Percentiles rank a stretch among this genome's conserved stretches.
phyloP scores from a whole-genome alignment of 2,113 vertebrate genomes.

The Ochotona princeps region DNA sequence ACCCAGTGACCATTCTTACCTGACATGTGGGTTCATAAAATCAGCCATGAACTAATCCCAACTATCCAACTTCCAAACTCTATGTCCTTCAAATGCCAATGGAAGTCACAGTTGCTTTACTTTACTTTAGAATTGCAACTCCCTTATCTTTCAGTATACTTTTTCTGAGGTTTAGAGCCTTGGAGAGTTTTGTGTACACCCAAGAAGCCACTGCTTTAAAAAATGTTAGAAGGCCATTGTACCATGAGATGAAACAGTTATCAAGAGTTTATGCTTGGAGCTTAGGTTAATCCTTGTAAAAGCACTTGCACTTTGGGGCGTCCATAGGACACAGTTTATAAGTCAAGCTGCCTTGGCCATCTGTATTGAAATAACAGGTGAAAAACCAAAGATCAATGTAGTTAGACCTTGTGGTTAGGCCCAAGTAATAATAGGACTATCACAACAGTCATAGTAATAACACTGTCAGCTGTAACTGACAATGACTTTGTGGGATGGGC shows the following conservation, averaged over 20 bases:
- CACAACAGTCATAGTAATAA: background rate
- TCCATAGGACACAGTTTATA: background rate
- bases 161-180: background rate
- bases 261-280: background rate
- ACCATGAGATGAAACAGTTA: background rate
- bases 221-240: background rate
- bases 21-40: background rate
- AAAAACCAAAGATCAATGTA: background rate
- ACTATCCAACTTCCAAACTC: background rate
- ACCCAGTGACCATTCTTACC: background rate
- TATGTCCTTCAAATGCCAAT: background rate
- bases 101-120: background rate
- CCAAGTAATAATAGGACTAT: too few species aligned
- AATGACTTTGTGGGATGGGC: background rate
- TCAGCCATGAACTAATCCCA: background rate
- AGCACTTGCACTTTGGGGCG: background rate
- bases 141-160: background rate
- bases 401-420: background rate
- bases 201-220: background rate
- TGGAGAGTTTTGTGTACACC: background rate
- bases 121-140: background rate
- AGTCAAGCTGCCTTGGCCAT: background rate
- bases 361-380: background rate
- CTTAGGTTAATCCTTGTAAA: background rate
- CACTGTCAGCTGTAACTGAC: background rate